phyloP scores from a whole-genome alignment of 64 coral and sea anemone genomes.

The Dendronephthya gigantea region DNA sequence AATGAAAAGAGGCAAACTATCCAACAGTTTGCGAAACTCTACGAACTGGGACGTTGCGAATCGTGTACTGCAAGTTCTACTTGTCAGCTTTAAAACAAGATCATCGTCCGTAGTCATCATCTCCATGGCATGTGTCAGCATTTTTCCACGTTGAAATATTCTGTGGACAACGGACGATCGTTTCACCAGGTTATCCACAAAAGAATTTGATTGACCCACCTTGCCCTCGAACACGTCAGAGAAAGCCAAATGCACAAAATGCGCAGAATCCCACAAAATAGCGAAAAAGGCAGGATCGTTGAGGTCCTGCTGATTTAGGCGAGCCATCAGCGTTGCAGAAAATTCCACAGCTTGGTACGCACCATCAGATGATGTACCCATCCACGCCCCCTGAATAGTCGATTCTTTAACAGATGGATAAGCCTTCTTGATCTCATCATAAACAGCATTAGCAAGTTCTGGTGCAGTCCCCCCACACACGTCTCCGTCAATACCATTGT shows the following conservation, averaged over 20 bases:
- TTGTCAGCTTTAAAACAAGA: background rate
- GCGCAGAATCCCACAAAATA: background rate
- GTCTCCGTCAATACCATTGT: background rate
- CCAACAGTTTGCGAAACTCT: background rate
- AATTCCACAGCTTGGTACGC: background rate
- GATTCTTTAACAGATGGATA: constrained; percentile 3
- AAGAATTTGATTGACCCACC: background rate
- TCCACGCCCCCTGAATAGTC: background rate
- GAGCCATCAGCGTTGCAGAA: background rate
- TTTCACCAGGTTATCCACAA: background rate
- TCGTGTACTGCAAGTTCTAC: background rate
- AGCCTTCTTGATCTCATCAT: background rate
- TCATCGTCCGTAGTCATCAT: background rate
- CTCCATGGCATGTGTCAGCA: background rate
- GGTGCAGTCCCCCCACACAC: background rate
- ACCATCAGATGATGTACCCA: background rate
- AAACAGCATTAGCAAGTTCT: background rate
- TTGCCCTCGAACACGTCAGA: background rate
- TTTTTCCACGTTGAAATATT: background rate
- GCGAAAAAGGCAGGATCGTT: background rate
- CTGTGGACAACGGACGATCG: background rate
- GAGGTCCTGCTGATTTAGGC: background rate
- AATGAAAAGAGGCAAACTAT: background rate
- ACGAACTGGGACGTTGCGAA: background rate
- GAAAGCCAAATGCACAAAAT: background rate